phyloP scores from a whole-genome alignment of 2,888 invertebrate genomes.

The Dromius quadrimaculatus region DNA sequence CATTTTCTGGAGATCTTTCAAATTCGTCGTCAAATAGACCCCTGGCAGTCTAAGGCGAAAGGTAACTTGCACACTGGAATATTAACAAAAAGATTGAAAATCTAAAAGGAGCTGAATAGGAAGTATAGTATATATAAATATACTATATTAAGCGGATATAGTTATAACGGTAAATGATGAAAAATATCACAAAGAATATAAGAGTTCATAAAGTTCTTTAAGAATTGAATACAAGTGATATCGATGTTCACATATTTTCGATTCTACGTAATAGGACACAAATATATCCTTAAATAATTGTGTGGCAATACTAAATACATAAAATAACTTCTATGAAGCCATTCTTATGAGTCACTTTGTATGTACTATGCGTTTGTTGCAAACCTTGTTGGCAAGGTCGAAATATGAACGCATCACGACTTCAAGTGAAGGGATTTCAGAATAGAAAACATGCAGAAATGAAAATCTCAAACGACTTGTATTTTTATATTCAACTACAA shows the following conservation, averaged over 20 bases:
- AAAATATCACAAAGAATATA: too few relatives aligned
- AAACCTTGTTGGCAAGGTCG: slow-evolving; percentile 9
- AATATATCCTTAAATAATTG: slow-evolving; percentile 16
- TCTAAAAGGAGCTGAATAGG: too few relatives aligned
- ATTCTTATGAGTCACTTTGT: slow-evolving; percentile 15
- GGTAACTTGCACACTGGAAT: too few relatives aligned
- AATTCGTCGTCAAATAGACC: too few relatives aligned
- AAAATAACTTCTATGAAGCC: slow-evolving; percentile 24
- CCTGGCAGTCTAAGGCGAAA: too few relatives aligned
- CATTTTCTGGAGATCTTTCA: slow-evolving; percentile 31
- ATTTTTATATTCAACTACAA: slow-evolving; percentile 20
- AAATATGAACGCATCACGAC: slow-evolving; percentile 18
- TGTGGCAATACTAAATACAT: slow-evolving; percentile 14
- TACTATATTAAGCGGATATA: too few relatives aligned
- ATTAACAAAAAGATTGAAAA: too few relatives aligned
- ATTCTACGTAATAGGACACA: slow-evolving; percentile 13
- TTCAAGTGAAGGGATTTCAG: slow-evolving; percentile 7
- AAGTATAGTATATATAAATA: too few relatives aligned
- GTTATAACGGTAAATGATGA: too few relatives aligned
- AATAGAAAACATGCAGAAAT: slow-evolving; percentile 30
- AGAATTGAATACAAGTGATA: too few relatives aligned
- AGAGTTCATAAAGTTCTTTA: too few relatives aligned
- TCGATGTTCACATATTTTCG: slow-evolving; percentile 20
- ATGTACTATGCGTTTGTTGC: slow-evolving; percentile 25
- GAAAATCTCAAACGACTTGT: slow-evolving; percentile 9